Evolutionary conservation across 1,140 invertebrate genomes (phyloP).

Genomic region (Rhopalosiphum maidis): DNA sequence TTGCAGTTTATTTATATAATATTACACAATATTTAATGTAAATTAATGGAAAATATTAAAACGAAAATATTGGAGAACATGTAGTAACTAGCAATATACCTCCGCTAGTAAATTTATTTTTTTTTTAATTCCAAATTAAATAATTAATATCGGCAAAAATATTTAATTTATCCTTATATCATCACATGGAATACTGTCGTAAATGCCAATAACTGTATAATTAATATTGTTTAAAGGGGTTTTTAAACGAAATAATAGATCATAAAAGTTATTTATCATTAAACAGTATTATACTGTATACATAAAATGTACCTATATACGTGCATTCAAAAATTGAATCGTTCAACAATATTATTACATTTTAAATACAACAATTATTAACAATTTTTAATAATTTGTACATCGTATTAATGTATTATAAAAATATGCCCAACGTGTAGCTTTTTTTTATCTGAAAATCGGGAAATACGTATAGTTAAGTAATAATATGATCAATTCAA

Average conservation of each 20-base stretch:
- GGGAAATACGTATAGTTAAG: neutral
- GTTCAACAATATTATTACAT: neutral
- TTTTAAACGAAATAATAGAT: too few relatives aligned
- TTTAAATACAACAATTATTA: neutral
- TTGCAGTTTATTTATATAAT: neutral
- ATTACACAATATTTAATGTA: neutral
- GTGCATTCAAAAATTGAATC: neutral
- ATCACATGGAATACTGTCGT: neutral
- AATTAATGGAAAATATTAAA: neutral
- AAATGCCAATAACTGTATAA: neutral
- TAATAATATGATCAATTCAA: neutral
- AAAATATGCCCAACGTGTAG: neutral
- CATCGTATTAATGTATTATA: neutral
- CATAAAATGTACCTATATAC: too few relatives aligned
- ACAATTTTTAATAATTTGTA: neutral
- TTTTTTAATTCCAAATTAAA: neutral
- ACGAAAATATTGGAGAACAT: neutral
- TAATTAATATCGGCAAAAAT: neutral
- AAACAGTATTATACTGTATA: too few relatives aligned
- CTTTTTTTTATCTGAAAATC: neutral
- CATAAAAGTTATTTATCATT: too few relatives aligned
- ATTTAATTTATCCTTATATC: neutral
- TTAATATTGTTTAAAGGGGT: neutral
- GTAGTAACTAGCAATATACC: neutral
- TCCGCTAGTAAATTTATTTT: neutral